phyloP scores from a whole-genome alignment of 2,888 invertebrate genomes.

The Baccha elongata region DNA sequence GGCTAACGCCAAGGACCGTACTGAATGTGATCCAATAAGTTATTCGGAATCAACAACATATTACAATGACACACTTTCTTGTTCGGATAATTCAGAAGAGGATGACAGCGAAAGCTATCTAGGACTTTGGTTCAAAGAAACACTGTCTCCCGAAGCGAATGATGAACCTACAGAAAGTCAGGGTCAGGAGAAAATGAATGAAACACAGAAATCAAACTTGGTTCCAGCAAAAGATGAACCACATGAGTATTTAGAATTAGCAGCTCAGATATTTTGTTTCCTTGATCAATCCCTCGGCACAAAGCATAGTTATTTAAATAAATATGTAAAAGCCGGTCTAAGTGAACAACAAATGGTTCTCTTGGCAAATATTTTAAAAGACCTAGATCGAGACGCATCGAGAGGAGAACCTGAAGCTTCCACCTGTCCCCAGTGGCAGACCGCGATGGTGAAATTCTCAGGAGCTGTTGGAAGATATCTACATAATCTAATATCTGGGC shows the following conservation, averaged over 20 bases:
- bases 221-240: constrained; percentile 91
- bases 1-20: constrained; percentile 88
- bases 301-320: constrained; percentile 84
- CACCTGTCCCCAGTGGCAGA: constrained; percentile 82
- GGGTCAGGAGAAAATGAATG: constrained; percentile 83
- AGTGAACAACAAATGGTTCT: constrained; percentile 95
- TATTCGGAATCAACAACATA: constrained; percentile 97
- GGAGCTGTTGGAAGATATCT: constrained; percentile 82
- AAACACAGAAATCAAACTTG: constrained; percentile 83
- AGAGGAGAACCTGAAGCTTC: constrained; percentile 87
- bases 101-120: constrained; percentile 84
- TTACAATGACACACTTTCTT: constrained; percentile 96
- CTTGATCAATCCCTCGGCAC: constrained; percentile 89
- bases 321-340: constrained; percentile 87
- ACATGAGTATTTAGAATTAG: constrained; percentile 93
- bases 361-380: constrained; percentile 93
- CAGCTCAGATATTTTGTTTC: constrained; percentile 93
- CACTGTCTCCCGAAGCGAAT: constrained; percentile 87
- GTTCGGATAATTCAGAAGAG: constrained; percentile 95
- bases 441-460: constrained; percentile 81
- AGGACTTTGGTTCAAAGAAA: constrained; percentile 97
- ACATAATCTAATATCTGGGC: constrained; percentile 89
- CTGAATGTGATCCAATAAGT: constrained; percentile 92
- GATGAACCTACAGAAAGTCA: constrained; percentile 85
- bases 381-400: constrained; percentile 94